Conservation (phyloP, 2,888 invertebrate genomes). For the Malachius bipustulatus region DNA sequence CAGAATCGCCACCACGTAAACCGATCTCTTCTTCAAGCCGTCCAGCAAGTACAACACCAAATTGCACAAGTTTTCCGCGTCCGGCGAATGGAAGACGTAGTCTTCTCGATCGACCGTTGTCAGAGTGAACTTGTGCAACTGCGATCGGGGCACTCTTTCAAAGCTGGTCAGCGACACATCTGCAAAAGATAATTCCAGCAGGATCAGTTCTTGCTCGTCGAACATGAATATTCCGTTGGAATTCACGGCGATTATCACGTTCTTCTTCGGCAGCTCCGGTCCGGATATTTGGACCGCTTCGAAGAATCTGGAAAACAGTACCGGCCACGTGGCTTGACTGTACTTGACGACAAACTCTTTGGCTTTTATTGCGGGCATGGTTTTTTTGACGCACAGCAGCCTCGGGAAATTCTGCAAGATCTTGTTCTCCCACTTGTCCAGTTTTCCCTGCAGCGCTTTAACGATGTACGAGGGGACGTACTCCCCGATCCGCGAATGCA, state of each 20-base stretch:
- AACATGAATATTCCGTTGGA: slow-evolving; percentile 89
- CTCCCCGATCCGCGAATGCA: slow-evolving; percentile 59
- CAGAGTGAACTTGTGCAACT: slow-evolving; percentile 57
- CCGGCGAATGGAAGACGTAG: slow-evolving; percentile 80
- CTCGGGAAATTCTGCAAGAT: slow-evolving; percentile 59
- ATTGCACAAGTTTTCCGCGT: slow-evolving; percentile 74
- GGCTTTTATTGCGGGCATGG: slow-evolving; percentile 53
- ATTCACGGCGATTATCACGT: slow-evolving; percentile 86
- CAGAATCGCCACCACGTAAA: slow-evolving; percentile 65
- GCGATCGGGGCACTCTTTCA: slow-evolving; percentile 40
- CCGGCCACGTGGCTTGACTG: slow-evolving; percentile 86
- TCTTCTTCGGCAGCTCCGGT: slow-evolving; percentile 51
- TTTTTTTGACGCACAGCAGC: slow-evolving; percentile 59
- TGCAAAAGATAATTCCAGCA: slow-evolving; percentile 75
- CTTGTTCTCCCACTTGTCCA: slow-evolving; percentile 57
- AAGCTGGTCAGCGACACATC: slow-evolving; percentile 71
- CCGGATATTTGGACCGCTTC: slow-evolving; percentile 75
- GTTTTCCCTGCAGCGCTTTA: slow-evolving; percentile 32
- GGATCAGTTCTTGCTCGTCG: slow-evolving; percentile 82
- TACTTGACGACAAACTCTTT: slow-evolving; percentile 87
- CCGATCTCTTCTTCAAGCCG: slow-evolving; percentile 75
- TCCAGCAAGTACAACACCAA: slow-evolving; percentile 74
- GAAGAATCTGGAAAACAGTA: slow-evolving; percentile 87
- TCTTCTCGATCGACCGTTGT: slow-evolving; percentile 80
- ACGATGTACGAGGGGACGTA: slow-evolving; percentile 72